Base-by-base conservation (phyloP, 2,113 vertebrate genomes). In the Ictalurus furcatus region DNA sequence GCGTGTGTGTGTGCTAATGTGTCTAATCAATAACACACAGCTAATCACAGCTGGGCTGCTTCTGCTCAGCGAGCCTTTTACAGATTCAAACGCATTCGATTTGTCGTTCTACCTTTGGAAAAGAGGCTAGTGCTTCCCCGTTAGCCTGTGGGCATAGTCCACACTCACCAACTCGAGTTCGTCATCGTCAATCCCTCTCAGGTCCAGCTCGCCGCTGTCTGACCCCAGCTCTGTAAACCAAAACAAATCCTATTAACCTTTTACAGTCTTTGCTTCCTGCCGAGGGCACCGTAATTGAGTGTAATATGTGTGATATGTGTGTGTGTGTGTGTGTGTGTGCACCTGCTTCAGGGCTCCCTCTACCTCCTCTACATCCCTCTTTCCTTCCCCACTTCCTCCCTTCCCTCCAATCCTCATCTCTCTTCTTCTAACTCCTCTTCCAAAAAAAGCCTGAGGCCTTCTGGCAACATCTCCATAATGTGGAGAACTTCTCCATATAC, bases 161-260 rank as follows among this genome's bases (percentile, higher is more conserved):
- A 76, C n/a, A 59, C 96, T 95, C 92, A 99, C 98, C 95, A 97
- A 96, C 94, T 99, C 98, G 3, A 99, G 98, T 95, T 99, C 98
- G 0, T 91, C 93, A 94, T 99, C 98, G 0, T 99, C 98, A 0
- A 99, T 99, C 82, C 98, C 98, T 1, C 95, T 99, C 93, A 99
- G 96, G 94, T 99, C 98, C 91, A 99, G 94, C 88, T 99, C 98
- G 0, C 98, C 98, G 0, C 96, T 95, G 84, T 96, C 97, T 0
- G 92, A 91, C 3, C 91, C 92, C 16, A 93, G 96, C 91, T 94
- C 98, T 98, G 92, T 87, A 87, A 40, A 13, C 34, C n/a, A 34
- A 67, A 80, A 88, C 63, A 21, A n/a, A 87, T 78, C 44, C 16
- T 5, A 16, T 79, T 28, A 52, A 48, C 40, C 11, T 3, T 58